A percentile compares a stretch with the other conserved stretches of the same genome.
Evolutionary conservation across 2,113 vertebrate species (phyloP).

Genomic region (Zosterops lateralis): DNA sequence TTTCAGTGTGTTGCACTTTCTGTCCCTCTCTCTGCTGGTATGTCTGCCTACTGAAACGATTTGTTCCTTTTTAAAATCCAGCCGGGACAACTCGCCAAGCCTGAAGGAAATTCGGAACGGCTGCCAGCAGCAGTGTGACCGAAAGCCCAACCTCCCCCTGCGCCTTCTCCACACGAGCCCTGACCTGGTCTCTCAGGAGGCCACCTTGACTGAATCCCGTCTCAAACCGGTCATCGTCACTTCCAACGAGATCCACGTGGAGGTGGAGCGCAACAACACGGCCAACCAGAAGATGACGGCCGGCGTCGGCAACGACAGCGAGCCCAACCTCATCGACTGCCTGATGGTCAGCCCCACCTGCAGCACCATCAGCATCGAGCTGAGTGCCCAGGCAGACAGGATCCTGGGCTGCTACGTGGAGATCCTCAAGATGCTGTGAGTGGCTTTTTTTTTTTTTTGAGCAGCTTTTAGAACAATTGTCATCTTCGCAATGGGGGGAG

Average conservation of each 20-base stretch:
- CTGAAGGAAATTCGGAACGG: constrained; percentile 98
- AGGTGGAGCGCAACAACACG: constrained; percentile 93
- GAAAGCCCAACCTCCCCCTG: constrained; percentile 93
- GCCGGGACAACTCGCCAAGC: constrained; percentile 96
- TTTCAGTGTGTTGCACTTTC: neutral
- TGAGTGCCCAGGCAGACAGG: constrained; percentile 92
- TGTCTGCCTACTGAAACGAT: neutral
- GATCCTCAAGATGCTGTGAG: constrained; percentile 99
- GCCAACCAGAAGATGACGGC: constrained; percentile 86
- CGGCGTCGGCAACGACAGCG: constrained; percentile 85
- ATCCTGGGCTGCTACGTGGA: constrained; percentile 96
- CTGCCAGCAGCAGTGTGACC: constrained; percentile 94
- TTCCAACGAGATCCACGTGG: constrained; percentile 95
- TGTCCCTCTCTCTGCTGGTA: neutral
- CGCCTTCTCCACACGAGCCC: constrained; percentile 87
- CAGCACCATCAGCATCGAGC: constrained; percentile 95
- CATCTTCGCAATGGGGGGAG: neutral
- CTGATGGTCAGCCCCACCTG: constrained; percentile 95
- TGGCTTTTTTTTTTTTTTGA: neutral
- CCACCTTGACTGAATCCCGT: constrained; percentile 76
- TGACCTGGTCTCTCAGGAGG: constrained; percentile 83
- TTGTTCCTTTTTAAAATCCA: constrained; percentile 51
- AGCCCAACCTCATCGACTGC: constrained; percentile 98
- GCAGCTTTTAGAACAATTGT: neutral
- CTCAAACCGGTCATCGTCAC: constrained; percentile 88